Conservation (phyloP, 2,113 vertebrate genomes). For the Gymnobelideus leadbeateri region DNA sequence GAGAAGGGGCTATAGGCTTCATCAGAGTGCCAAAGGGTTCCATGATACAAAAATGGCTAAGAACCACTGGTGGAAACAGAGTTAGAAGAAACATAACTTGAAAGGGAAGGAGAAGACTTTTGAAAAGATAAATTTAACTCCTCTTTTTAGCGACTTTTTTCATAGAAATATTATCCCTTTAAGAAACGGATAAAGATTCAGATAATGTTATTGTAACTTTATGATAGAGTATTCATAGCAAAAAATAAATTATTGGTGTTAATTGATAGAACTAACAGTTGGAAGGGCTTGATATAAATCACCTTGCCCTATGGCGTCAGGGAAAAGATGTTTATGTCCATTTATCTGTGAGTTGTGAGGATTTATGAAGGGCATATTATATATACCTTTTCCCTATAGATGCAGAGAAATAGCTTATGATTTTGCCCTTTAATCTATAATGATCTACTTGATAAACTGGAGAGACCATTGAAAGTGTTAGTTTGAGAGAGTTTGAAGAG, state of each 20-base stretch:
- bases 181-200: no score
- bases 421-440: neutral
- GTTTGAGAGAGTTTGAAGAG: neutral
- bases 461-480: neutral
- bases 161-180: neutral
- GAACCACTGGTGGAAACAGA: neutral
- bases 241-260: neutral
- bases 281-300: neutral
- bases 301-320: neutral
- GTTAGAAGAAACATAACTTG: neutral
- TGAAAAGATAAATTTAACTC: no score
- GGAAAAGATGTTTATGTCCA: neutral
- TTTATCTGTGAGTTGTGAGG: neutral
- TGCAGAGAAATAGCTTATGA: neutral
- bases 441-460: neutral
- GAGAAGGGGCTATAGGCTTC: neutral
- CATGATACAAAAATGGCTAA: neutral
- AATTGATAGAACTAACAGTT: no score
- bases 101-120: neutral
- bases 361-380: neutral
- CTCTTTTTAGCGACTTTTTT: no score
- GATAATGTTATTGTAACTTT: no score
- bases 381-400: neutral
- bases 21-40: neutral
- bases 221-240: neutral